Percentiles rank a stretch among this genome's conserved stretches.
These are phyloP conservation scores for Chelidonichthys spinosus DNA, from an alignment of 2,797 vertebrate genomes.

Conservation along the genomic window DNA sequence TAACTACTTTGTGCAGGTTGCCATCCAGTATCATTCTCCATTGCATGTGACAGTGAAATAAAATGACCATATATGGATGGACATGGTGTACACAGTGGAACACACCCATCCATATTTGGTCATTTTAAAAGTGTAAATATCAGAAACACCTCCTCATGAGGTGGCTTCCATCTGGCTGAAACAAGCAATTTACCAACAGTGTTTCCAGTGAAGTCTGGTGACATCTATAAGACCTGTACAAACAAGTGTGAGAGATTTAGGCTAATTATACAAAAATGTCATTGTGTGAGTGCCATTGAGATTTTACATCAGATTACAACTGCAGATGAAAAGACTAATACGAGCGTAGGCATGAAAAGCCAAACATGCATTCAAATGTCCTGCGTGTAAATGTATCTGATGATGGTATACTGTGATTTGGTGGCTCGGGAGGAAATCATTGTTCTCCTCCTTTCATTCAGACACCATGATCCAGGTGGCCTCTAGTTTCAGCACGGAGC, in stretches of 20 bases:
- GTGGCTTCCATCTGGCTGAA: neutral
- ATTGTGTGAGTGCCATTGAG: neutral
- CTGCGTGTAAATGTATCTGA: neutral
- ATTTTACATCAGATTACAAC: neutral
- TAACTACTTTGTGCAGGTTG: neutral
- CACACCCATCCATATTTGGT: neutral
- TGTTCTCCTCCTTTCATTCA: conserved; percentile 47
- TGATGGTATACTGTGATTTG: neutral
- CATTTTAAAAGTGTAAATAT: neutral
- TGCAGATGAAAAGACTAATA: neutral
- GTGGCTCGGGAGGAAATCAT: neutral
- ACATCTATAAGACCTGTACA: neutral
- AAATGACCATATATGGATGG: too few relatives aligned
- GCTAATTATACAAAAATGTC: neutral
- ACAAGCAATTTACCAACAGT: neutral
- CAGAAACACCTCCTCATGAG: neutral
- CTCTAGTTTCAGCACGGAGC: conserved; percentile 87
- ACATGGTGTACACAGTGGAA: neutral
- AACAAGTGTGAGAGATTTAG: neutral
- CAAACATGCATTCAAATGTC: neutral
- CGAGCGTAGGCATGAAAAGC: neutral
- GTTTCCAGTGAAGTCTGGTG: neutral
- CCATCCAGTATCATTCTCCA: neutral
- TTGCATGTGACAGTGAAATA: neutral
- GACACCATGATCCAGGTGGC: conserved; percentile 91